Evolutionary conservation across 2,888 invertebrate species (phyloP), one percentile per base, ranked within the genome.

Genomic region (Drosophila anomalata): DNA sequence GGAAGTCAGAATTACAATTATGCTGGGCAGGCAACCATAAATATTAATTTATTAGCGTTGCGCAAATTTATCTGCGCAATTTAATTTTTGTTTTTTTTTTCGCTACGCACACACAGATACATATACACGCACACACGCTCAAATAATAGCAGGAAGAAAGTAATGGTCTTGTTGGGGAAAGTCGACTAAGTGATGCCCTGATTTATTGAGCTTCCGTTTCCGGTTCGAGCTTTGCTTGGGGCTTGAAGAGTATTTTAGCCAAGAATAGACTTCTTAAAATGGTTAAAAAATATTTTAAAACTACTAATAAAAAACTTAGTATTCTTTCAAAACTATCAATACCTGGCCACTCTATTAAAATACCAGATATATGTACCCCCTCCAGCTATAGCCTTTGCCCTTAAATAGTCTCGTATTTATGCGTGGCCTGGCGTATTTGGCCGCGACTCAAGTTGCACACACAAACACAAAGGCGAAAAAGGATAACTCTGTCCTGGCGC

Each of bases 11-110:
- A 65, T 57, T 66, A 70, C 70, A 75, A 74, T 71, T 75, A 71
- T 75, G 67, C 67, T 61, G 66, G 65, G 66, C 57, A 56, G 54
- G 51, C 55, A 60, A 74, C 80, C 86, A 78, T 83, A 77, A 81
- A 86, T 86, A 86, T 83, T 87, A 82, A 82, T 87, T 87, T 82
- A 87, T 80, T 82, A 80, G 84, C 81, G 68, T 80, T 73, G 78
- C 84, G 77, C 77, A 86, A 84, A 85, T 84, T 87, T 85, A 87
- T 84, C 76, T 87, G 77, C 73, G 83, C 83, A 87, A 82, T 85
- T 85, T 82, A 87, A 84, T 83, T 86, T 78, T 51, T 68, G 54
- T 39, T 53, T 29, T 68, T 56, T 29, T 26, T 14, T 14, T 6
- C 20, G 51, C 44, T 22, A 31, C 42, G 57, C 44, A 46, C 55